Base-by-base conservation (phyloP, 2,113 vertebrate species). In the Ahaetulla prasina region DNA sequence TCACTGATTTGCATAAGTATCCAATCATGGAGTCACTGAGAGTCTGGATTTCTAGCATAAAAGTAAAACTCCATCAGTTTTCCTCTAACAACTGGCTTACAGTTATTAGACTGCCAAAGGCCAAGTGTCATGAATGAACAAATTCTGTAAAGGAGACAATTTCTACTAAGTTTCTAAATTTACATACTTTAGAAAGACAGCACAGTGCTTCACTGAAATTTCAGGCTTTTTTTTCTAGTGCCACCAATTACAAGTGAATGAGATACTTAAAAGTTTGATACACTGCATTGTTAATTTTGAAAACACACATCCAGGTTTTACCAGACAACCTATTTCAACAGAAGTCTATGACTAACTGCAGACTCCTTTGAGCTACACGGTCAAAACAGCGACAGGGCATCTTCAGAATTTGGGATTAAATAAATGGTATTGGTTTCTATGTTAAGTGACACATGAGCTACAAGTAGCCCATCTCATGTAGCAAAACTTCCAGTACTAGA, bases 221-320 rank as follows among this genome's bases (percentile, higher is more conserved):
- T 94, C 10, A 89, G 86, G 91, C 90, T 94, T 43, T 94, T 60
- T 86, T 90, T 84, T 85, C 93, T 54, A 91, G 90, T 95, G 92
- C 91, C 91, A 95, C 93, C 89, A 53, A 22, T 43, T 94, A 89
- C 92, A 95, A 95, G 80, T 91, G 95, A 49, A 2, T 91, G 80
- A 93, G 14, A 0, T 93, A 95, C 90, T 94, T 91, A 93, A 85
- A 45, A 93, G 93, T 54, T 89, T 96, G 94, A 93, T 95, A 95
- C 68, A 92, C 94, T 60, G 92, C 25, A 95, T 87, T 94, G 45
- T 60, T 74, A 89, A 57, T 95, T 97, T 92, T 93, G 95, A n/a
- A 94, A 95, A 85, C 47, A 96, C 87, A 95, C 94, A 96, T 95
- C 49, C 93, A 94, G 84, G 86, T 87, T 94, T 95, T 94, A 94